These are phyloP conservation scores for Drepanosiphum platanoidis DNA, from an alignment of 2,888 invertebrate species.

Conservation along the genomic window DNA sequence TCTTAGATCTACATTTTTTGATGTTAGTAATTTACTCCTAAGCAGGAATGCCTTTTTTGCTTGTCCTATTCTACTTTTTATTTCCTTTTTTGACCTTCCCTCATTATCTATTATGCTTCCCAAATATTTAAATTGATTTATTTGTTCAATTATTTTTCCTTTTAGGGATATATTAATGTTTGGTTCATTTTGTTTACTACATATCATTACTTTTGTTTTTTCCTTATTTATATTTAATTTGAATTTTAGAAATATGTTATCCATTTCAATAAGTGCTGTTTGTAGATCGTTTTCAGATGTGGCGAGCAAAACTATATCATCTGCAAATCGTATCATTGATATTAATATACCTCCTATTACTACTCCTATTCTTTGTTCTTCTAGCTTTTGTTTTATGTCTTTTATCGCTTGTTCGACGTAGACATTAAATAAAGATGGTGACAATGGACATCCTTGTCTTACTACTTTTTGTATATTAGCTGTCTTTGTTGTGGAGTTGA, in stretches of 20 bases:
- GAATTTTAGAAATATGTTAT: conserved; percentile 4
- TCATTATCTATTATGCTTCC: conserved; percentile 29
- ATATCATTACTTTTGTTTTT: conserved; percentile 40
- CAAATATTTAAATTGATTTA: conserved; percentile 39
- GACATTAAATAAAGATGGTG: conserved; percentile 8
- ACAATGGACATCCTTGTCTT: conserved; percentile 4
- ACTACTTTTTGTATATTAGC: neutral
- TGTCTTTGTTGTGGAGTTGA: no score
- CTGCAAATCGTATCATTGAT: conserved; percentile 13
- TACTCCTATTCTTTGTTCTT: conserved; percentile 6
- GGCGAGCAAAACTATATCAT: neutral
- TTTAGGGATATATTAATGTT: conserved; percentile 27
- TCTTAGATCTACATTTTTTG: no score
- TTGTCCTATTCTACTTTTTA: neutral
- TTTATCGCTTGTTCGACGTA: neutral
- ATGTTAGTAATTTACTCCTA: neutral
- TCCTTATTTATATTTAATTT: conserved; percentile 35
- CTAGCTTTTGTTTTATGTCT: conserved; percentile 9
- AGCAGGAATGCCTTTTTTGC: neutral
- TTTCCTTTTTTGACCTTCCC: conserved; percentile 7
- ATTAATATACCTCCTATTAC: conserved; percentile 16
- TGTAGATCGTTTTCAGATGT: conserved; percentile 17
- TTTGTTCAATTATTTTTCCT: conserved; percentile 25
- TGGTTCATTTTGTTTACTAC: conserved; percentile 29
- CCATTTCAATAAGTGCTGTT: conserved; percentile 21